A percentile compares a stretch with the other conserved stretches of the same genome.
Conservation (phyloP, 2,113 vertebrate genomes). For the Pseudopodoces humilis region DNA sequence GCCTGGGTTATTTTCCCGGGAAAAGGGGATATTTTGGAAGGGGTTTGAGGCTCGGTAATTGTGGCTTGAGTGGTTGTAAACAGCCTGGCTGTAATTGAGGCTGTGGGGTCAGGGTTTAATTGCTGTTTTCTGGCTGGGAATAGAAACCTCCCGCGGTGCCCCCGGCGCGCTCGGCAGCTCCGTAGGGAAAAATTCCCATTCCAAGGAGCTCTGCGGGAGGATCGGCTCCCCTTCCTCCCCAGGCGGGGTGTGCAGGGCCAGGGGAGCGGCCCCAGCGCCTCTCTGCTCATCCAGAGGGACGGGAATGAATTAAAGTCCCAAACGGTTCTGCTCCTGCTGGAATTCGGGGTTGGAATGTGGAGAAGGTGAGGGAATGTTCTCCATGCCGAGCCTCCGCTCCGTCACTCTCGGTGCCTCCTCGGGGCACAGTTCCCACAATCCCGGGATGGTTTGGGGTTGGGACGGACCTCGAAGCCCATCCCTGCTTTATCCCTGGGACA, state of each 20-base stretch:
- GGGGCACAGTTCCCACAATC: background rate
- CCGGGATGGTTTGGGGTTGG: background rate
- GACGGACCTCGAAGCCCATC: background rate
- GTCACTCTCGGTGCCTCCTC: background rate
- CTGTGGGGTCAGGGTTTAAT: slow-evolving; percentile 70
- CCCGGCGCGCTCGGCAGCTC: slow-evolving; percentile 25
- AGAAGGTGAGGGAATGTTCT: background rate
- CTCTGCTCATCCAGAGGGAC: background rate
- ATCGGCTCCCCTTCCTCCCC: background rate
- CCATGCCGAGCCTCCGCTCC: too few species aligned
- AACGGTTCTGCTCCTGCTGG: background rate
- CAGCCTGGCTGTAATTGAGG: slow-evolving; percentile 63
- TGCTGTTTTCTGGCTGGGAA: slow-evolving; percentile 67
- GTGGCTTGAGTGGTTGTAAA: slow-evolving; percentile 45
- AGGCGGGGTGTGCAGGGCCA: background rate
- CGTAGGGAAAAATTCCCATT: slow-evolving; percentile 46
- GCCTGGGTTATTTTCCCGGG: slow-evolving; percentile 1
- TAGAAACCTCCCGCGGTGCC: slow-evolving; percentile 62
- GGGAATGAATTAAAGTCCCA: background rate
- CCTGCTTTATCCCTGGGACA: background rate
- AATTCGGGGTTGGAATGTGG: background rate
- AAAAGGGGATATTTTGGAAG: slow-evolving; percentile 15
- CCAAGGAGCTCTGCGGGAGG: background rate
- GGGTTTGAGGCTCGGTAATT: slow-evolving; percentile 62
- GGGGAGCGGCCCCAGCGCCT: background rate